Percentiles rank a stretch among this genome's conserved stretches.
phyloP scores from a whole-genome alignment of 2,797 vertebrate species.

The Avahi laniger region DNA sequence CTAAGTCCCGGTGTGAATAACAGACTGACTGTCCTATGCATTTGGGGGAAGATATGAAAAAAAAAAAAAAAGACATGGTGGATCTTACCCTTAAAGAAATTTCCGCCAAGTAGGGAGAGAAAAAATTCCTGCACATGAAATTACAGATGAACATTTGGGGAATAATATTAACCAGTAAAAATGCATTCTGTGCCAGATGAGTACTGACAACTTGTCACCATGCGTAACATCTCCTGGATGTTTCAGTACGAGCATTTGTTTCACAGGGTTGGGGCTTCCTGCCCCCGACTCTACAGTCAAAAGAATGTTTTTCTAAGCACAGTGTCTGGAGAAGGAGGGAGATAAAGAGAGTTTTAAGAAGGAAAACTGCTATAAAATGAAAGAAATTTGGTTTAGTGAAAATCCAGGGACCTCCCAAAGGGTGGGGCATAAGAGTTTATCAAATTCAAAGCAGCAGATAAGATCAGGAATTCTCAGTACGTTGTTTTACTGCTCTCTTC shows the following conservation, averaged over 20 bases:
- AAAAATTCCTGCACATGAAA: slow-evolving; percentile 49
- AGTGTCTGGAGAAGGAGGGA: not conserved
- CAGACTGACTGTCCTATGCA: not conserved
- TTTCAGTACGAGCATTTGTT: slow-evolving; percentile 11
- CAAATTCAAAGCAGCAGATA: not conserved
- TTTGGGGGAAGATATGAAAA: not conserved
- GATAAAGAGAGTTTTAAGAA: not conserved
- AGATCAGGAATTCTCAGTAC: not conserved
- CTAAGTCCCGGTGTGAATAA: not conserved
- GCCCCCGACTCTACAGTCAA: not conserved
- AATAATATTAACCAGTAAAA: slow-evolving; percentile 21
- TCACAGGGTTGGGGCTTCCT: not conserved
- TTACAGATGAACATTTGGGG: slow-evolving; percentile 63
- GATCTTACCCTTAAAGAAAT: not conserved
- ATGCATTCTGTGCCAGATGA: slow-evolving; percentile 35
- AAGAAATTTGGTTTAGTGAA: slow-evolving; percentile 36
- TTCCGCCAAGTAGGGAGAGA: slow-evolving; percentile 1
- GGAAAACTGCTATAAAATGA: not conserved
- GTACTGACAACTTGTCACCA: slow-evolving; percentile 54
- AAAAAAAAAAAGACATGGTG: not conserved
- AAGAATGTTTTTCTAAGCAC: not conserved
- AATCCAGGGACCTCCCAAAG: not conserved
- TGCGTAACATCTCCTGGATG: slow-evolving; percentile 29
- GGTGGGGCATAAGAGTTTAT: not conserved
- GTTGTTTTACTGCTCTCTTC: not conserved